Conservation (phyloP, 1,140 invertebrate species). For the Phocides pigmalion region DNA sequence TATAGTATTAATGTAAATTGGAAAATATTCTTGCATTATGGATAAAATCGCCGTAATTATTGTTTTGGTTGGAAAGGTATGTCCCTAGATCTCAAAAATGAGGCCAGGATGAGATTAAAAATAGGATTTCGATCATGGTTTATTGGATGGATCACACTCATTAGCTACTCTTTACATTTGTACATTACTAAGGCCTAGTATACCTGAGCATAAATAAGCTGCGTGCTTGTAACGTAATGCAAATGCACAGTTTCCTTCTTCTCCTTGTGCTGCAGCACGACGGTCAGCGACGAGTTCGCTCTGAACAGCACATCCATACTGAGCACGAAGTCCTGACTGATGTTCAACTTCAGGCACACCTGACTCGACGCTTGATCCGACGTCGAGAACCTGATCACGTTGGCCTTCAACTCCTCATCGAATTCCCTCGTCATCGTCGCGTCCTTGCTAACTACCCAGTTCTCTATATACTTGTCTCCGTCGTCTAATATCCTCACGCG, state of each 20-base stretch:
- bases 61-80: no score
- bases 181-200: no score
- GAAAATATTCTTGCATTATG: no score
- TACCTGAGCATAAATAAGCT: constrained; percentile 89
- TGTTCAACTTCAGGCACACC: constrained; percentile 88
- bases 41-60: no score
- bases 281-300: constrained; percentile 91
- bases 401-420: constrained; percentile 83
- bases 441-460: constrained; percentile 88
- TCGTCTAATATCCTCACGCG: constrained; percentile 89
- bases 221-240: constrained; percentile 92
- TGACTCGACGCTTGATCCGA: constrained; percentile 88
- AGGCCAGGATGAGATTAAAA: no score
- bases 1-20: no score
- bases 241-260: constrained; percentile 90
- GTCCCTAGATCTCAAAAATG: no score
- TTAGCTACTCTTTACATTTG: no score
- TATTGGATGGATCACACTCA: no score
- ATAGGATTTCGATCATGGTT: no score
- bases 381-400: constrained; percentile 89
- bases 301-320: constrained; percentile 89
- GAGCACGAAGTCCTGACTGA: constrained; percentile 90
- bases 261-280: constrained; percentile 91
- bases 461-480: constrained; percentile 86
- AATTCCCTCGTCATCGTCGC: constrained; percentile 86